phyloP scores from a whole-genome alignment of 2,113 vertebrate species.

The Galbula dea region DNA sequence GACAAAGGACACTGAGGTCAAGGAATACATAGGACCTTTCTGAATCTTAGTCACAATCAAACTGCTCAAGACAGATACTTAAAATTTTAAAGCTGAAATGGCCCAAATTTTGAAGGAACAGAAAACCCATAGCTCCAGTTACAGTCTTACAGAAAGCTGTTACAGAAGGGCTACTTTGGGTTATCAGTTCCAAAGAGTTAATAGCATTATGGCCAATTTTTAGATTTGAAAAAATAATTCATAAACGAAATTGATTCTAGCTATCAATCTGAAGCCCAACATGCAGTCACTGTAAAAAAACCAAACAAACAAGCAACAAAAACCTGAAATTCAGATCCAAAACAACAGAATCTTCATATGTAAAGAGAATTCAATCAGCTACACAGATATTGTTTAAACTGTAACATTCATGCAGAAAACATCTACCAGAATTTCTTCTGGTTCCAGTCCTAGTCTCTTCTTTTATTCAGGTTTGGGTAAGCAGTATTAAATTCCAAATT shows the following conservation, averaged over 20 bases:
- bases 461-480: background rate
- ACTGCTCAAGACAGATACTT: background rate
- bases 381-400: background rate
- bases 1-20: background rate
- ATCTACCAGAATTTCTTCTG: background rate
- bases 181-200: background rate
- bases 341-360: background rate
- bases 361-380: background rate
- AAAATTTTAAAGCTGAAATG: background rate
- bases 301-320: background rate
- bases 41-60: background rate
- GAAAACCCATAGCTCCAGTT: background rate
- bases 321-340: background rate
- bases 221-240: background rate
- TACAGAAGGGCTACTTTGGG: background rate
- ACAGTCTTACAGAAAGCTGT: rapidly evolving
- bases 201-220: background rate
- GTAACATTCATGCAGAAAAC: background rate
- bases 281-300: background rate
- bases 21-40: background rate
- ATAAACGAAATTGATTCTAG: constrained; percentile 20
- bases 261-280: constrained; percentile 16
- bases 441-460: background rate
- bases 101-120: background rate
- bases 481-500: background rate